Conservation (phyloP, 2,888 invertebrate genomes). For the Pharmacophagus antenor region DNA sequence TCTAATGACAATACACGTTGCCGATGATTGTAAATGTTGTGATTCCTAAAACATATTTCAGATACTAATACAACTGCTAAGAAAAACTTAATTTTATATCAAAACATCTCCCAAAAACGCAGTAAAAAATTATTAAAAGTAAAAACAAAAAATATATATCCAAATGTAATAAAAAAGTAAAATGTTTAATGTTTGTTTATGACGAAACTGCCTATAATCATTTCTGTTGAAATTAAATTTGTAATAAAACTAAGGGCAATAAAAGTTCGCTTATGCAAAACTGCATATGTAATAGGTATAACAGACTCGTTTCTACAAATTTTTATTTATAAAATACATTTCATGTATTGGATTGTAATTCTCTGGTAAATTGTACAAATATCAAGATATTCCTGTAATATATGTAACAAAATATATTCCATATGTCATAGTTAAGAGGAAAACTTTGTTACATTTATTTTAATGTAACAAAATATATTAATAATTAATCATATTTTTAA, state of each 20-base stretch:
- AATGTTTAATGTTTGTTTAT: background rate
- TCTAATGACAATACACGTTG: too few relatives aligned
- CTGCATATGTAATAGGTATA: constrained; percentile 12
- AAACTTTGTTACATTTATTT: too few relatives aligned
- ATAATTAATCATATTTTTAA: too few relatives aligned
- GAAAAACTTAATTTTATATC: too few relatives aligned
- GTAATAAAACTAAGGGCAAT: constrained; percentile 5
- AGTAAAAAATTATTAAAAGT: too few relatives aligned
- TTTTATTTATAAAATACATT: constrained; percentile 5
- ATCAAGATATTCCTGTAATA: background rate
- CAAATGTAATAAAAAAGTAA: background rate
- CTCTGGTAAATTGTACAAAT: background rate
- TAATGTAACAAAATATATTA: too few relatives aligned
- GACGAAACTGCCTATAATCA: background rate
- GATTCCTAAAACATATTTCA: too few relatives aligned
- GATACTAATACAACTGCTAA: too few relatives aligned
- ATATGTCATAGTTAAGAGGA: too few relatives aligned
- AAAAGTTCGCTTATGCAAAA: constrained; percentile 11
- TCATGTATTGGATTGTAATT: constrained; percentile 7
- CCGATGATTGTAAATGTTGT: too few relatives aligned
- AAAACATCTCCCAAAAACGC: too few relatives aligned
- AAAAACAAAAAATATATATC: too few relatives aligned
- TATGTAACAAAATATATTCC: background rate
- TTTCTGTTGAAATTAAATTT: constrained; percentile 2
- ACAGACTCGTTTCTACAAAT: constrained; percentile 7